These are phyloP conservation scores for Prunella strophiata DNA, from an alignment of 2,797 vertebrate species.

Conservation along the genomic window DNA sequence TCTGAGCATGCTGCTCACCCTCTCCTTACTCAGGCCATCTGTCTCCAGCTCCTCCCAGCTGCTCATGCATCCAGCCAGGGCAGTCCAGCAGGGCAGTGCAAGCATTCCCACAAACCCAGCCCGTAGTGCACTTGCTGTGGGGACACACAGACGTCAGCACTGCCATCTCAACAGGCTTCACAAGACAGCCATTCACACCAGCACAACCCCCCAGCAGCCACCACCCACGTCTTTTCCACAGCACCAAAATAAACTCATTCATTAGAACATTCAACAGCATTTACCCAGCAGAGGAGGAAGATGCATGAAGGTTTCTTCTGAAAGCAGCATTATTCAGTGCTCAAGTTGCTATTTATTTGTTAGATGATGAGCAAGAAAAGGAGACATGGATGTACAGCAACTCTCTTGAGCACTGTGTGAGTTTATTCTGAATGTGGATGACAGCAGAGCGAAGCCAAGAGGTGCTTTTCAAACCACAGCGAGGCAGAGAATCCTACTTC, in stretches of 20 bases:
- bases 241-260: slow-evolving; percentile 48
- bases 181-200: slow-evolving; percentile 29
- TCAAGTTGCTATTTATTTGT: slow-evolving; percentile 17
- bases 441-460: fast-evolving
- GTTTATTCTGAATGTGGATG: fast-evolving
- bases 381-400: background rate
- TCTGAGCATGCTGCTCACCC: fast-evolving
- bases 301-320: background rate
- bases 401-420: background rate
- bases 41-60: background rate
- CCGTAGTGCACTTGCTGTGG: background rate
- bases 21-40: background rate
- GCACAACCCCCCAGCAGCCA: background rate
- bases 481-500: background rate
- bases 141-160: background rate
- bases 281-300: background rate
- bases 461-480: background rate
- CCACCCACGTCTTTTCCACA: background rate
- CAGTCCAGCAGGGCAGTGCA: background rate
- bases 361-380: background rate
- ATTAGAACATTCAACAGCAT: background rate
- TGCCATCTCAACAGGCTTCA: background rate
- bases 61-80: fast-evolving
- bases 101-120: background rate
- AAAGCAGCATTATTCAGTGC: slow-evolving; percentile 10